Conservation (phyloP, 2,113 vertebrate species). For the Typhlomys cinereus region DNA sequence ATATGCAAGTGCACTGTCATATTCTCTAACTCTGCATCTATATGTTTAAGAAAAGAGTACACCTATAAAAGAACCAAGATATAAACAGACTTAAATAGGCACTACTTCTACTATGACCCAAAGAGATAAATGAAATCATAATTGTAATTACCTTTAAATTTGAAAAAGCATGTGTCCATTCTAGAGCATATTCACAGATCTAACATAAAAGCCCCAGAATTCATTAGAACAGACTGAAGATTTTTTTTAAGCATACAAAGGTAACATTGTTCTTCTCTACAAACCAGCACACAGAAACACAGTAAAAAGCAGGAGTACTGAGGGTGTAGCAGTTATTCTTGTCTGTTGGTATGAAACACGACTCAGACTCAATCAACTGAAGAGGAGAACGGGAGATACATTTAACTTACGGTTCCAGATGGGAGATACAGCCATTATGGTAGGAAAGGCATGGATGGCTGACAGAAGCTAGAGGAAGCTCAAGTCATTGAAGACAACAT, state of each 20-base stretch:
- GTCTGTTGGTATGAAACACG: no score
- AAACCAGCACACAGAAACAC: neutral
- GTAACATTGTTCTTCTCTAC: neutral
- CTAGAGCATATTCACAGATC: neutral
- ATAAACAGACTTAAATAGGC: neutral
- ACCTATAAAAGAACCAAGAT: neutral
- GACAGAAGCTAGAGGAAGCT: no score
- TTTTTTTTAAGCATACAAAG: neutral
- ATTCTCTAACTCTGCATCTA: neutral
- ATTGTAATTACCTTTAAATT: neutral
- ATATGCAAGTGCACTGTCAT: neutral
- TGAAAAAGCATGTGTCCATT: neutral
- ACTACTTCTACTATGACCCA: neutral
- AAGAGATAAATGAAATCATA: slow-evolving; percentile 44
- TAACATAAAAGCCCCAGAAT: neutral
- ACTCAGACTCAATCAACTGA: no score
- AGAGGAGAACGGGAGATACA: no score
- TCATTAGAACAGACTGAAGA: neutral
- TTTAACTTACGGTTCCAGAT: no score
- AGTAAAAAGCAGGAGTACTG: no score
- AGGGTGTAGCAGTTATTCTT: no score
- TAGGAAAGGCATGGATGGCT: no score
- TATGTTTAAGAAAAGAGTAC: neutral
- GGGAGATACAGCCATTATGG: no score
- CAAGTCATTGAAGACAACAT: no score